Percentiles rank a stretch among this genome's conserved stretches.
Evolutionary conservation across 2,888 invertebrate genomes (phyloP).

Genomic region (Andrena marginata): DNA sequence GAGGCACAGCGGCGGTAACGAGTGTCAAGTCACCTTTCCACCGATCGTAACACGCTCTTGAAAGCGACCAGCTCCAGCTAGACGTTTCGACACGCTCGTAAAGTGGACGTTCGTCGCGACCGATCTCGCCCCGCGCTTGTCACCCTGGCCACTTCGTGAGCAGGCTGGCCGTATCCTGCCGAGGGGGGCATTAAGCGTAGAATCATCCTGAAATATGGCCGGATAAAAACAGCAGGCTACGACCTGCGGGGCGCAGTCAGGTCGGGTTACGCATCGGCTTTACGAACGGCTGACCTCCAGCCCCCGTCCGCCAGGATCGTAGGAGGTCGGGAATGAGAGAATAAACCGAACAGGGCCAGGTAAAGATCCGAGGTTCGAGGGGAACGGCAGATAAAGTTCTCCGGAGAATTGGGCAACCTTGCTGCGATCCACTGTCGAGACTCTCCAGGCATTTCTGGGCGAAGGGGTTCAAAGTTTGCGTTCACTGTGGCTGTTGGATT

Average conservation of each 20-base stretch:
- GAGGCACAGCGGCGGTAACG: neutral
- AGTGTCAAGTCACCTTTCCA: neutral
- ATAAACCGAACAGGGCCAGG: constrained; percentile 24
- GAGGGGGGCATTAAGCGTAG: constrained; percentile 77
- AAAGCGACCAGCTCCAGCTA: constrained; percentile 21
- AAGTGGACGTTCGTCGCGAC: constrained; percentile 56
- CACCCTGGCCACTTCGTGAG: constrained; percentile 70
- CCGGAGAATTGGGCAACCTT: constrained; percentile 12
- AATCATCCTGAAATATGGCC: constrained; percentile 84
- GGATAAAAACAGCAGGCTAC: constrained; percentile 84
- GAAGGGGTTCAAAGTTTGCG: neutral
- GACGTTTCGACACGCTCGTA: constrained; percentile 69
- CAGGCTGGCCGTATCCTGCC: constrained; percentile 58
- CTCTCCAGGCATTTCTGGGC: neutral
- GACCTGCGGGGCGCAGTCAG: constrained; percentile 80
- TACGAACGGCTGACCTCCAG: constrained; percentile 81
- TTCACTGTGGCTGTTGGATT: neutral
- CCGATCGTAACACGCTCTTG: constrained; percentile 20
- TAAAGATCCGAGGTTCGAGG: constrained; percentile 29
- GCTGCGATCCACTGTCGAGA: neutral
- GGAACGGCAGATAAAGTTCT: constrained; percentile 26
- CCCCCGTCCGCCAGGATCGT: constrained; percentile 57
- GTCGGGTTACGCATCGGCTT: constrained; percentile 83
- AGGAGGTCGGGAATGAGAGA: constrained; percentile 45
- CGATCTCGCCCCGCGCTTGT: constrained; percentile 73